These are phyloP conservation scores for Argyrosomus japonicus DNA, from an alignment of 2,113 vertebrate genomes.

Conservation along the genomic window DNA sequence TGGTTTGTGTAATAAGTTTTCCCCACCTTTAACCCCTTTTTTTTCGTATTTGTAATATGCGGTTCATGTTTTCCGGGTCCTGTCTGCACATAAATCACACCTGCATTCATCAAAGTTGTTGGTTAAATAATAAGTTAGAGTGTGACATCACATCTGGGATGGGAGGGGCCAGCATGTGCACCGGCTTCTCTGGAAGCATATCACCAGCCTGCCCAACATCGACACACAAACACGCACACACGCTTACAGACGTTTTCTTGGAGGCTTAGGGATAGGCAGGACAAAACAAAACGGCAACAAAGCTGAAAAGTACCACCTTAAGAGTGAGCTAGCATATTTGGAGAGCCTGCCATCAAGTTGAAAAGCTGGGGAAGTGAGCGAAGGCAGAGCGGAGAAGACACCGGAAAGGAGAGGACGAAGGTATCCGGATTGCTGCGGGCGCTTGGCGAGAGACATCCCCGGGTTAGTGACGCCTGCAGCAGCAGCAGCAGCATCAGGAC, in stretches of 20 bases:
- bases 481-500: slow-evolving; percentile 68
- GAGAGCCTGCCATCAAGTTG: not conserved
- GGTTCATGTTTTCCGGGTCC: not conserved
- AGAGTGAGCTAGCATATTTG: not conserved
- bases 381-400: not conserved
- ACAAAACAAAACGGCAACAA: slow-evolving; percentile 2
- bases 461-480: slow-evolving; percentile 54
- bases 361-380: not conserved
- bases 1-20: no score
- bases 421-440: slow-evolving; percentile 58
- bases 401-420: slow-evolving; percentile 4
- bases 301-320: slow-evolving; percentile 20
- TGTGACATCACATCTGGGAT: slow-evolving; percentile 66
- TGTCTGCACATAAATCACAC: not conserved
- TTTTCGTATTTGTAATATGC: not conserved
- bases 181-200: slow-evolving; percentile 28
- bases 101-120: not conserved
- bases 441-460: slow-evolving; percentile 32
- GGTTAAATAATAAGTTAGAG: not conserved
- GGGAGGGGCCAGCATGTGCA: slow-evolving; percentile 60
- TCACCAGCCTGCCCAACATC: not conserved
- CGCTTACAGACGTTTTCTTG: not conserved
- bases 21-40: not conserved
- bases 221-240: not conserved
- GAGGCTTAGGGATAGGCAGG: no score